Evolutionary conservation across 2,113 vertebrate species (phyloP).

Genomic region (Lampris incognitus): DNA sequence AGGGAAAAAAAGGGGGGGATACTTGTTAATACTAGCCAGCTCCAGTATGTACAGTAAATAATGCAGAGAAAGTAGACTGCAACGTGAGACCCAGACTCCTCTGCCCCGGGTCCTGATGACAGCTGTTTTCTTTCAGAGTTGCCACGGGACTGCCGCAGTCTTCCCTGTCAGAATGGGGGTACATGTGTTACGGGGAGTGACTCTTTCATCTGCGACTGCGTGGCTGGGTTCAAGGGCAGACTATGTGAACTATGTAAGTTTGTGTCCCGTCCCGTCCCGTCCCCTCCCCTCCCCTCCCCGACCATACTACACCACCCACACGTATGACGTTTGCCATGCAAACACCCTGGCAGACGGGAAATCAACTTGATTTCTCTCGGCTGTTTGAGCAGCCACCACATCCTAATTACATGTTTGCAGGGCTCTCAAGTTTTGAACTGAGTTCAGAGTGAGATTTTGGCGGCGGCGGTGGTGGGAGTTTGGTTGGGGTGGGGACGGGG

Average conservation of each 20-base stretch:
- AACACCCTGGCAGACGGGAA: too few species aligned
- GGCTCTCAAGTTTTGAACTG: too few species aligned
- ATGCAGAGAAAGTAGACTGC: constrained; percentile 41
- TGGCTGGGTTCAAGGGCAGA: constrained; percentile 87
- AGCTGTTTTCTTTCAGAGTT: constrained; percentile 75
- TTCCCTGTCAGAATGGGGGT: constrained; percentile 78
- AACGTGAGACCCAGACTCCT: constrained; percentile 56
- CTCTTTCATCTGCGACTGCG: constrained; percentile 85
- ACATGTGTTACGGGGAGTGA: constrained; percentile 76
- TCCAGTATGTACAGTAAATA: constrained; percentile 34
- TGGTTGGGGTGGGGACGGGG: too few species aligned
- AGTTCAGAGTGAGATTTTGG: too few species aligned
- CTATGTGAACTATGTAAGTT: constrained; percentile 93
- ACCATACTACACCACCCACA: constrained; percentile 6
- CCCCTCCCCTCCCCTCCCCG: constrained; percentile 13
- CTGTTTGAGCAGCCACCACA: too few species aligned
- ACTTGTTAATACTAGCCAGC: too few species aligned
- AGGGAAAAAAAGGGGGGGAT: too few species aligned
- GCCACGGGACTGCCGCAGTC: constrained; percentile 73
- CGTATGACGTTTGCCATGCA: background rate
- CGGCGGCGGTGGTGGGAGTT: too few species aligned
- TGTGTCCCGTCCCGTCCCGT: background rate
- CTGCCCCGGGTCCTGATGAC: constrained; percentile 54
- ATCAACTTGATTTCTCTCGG: too few species aligned
- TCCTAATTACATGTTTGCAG: too few species aligned